Percentiles rank a stretch among this genome's conserved stretches.
phyloP scores from a whole-genome alignment of 2,113 vertebrate species.

The Pungitius pungitius region DNA sequence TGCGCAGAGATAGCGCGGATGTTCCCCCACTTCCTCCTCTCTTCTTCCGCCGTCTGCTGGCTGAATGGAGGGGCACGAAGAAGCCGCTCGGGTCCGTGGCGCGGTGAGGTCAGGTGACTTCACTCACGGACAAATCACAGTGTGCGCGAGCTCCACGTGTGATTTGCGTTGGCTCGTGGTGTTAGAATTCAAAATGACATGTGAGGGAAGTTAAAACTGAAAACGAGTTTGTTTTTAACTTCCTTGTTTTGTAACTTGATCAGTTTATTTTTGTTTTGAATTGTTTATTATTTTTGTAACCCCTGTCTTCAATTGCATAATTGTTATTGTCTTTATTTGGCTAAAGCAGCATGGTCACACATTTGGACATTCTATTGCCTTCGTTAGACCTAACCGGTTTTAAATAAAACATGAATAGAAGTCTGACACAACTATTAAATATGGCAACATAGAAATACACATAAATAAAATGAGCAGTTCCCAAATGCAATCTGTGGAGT shows the following conservation, averaged over 20 bases:
- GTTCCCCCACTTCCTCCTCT: slow-evolving; percentile 82
- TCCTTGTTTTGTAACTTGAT: not conserved
- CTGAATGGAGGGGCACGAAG: slow-evolving; percentile 36
- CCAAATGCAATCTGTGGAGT: not conserved
- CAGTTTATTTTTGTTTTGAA: not conserved
- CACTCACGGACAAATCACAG: too few relatives aligned
- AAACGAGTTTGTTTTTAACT: too few relatives aligned
- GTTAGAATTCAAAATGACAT: slow-evolving; percentile 40
- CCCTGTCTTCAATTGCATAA: not conserved
- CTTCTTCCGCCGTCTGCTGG: slow-evolving; percentile 78
- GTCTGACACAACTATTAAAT: not conserved
- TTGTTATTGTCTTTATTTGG: not conserved
- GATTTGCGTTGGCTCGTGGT: not conserved
- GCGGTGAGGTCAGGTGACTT: too few relatives aligned
- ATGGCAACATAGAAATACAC: not conserved
- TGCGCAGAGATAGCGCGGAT: slow-evolving; percentile 73
- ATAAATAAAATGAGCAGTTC: not conserved
- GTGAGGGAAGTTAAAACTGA: too few relatives aligned
- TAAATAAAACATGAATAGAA: not conserved
- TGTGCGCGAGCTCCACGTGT: too few relatives aligned
- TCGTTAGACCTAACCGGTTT: not conserved
- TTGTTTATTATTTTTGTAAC: not conserved
- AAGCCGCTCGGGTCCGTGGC: too few relatives aligned
- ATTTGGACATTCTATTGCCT: not conserved
- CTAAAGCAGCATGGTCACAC: not conserved